Conservation (phyloP, 2,888 invertebrate species). For the Pollenia labialis region DNA sequence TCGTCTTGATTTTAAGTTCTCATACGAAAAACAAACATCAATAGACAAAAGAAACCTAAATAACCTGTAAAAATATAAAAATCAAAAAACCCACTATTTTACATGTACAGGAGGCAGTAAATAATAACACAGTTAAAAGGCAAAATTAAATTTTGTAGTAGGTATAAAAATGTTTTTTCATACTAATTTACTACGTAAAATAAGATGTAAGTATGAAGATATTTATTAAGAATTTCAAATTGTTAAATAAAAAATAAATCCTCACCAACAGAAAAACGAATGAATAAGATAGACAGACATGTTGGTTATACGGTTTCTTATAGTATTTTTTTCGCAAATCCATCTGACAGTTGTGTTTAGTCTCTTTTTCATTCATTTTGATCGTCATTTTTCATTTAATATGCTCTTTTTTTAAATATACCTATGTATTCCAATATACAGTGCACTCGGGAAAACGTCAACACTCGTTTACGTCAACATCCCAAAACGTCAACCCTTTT, state of each 20-base stretch:
- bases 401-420: neutral
- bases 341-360: neutral
- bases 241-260: neutral
- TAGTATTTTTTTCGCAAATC: neutral
- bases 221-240: neutral
- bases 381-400: neutral
- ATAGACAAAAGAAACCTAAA: conserved; percentile 65
- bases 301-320: neutral
- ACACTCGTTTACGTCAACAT: too few relatives aligned
- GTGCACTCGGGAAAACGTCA: too few relatives aligned
- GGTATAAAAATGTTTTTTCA: too few relatives aligned
- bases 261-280: neutral
- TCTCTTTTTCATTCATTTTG: neutral
- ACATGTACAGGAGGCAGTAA: conserved; percentile 11
- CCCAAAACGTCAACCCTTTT: too few relatives aligned
- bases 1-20: conserved; percentile 66
- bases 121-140: conserved; percentile 17
- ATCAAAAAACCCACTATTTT: neutral
- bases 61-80: conserved; percentile 40
- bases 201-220: neutral
- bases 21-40: conserved; percentile 44
- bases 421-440: too few relatives aligned
- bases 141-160: neutral
- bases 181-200: neutral
- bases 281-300: neutral